phyloP scores from a whole-genome alignment of 2,797 vertebrate genomes.

The Peromyscus attwateri region DNA sequence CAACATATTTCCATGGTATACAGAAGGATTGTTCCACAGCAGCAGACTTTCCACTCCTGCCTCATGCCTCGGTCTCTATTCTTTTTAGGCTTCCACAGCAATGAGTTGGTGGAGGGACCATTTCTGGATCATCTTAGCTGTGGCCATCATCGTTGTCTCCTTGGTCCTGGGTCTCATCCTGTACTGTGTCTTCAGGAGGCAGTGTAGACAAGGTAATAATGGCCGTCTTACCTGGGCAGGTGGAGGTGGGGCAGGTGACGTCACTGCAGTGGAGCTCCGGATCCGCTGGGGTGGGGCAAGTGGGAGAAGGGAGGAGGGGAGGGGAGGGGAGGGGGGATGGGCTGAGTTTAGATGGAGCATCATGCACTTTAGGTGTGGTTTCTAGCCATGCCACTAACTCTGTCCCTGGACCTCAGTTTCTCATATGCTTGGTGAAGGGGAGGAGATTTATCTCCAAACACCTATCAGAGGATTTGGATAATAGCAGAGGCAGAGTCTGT shows the following conservation, averaged over 20 bases:
- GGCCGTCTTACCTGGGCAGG: not conserved
- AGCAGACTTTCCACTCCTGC: not conserved
- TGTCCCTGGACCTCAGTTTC: not conserved
- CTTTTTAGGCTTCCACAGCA: constrained; percentile 51
- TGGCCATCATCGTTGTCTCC: constrained; percentile 69
- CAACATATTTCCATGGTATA: no score
- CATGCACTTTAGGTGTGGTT: not conserved
- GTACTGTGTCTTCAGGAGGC: constrained; percentile 64
- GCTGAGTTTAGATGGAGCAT: not conserved
- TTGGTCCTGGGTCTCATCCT: constrained; percentile 67
- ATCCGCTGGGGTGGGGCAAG: not conserved
- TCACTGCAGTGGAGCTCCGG: not conserved
- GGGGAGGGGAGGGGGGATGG: not conserved
- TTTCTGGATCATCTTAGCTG: constrained; percentile 80
- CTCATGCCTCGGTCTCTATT: not conserved
- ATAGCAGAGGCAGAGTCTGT: not conserved
- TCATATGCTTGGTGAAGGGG: not conserved
- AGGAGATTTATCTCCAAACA: not conserved
- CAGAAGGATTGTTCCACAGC: no score
- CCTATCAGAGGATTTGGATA: not conserved
- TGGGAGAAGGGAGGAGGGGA: no score
- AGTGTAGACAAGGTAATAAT: constrained; percentile 74
- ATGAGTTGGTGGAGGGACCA: constrained; percentile 74
- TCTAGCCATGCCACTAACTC: not conserved
- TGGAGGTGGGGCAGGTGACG: not conserved